These are phyloP conservation scores for Drosophila demipolita DNA, from an alignment of 2,888 invertebrate species.

Conservation along the genomic window DNA sequence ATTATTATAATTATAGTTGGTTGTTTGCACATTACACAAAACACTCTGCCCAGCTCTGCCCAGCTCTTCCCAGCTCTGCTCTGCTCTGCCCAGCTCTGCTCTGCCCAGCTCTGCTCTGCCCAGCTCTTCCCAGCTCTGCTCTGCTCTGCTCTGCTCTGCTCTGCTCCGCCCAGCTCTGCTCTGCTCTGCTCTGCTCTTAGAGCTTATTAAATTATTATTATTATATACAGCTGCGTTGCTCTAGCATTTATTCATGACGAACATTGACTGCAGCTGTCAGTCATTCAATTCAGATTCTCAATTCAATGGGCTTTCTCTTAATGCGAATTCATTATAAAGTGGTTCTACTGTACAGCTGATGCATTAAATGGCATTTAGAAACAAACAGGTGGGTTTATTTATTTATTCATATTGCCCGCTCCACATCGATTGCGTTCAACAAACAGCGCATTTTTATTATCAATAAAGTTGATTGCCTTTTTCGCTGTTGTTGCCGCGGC, in stretches of 20 bases:
- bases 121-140: accelerated
- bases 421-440: constrained; percentile 13
- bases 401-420: background rate
- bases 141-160: too few species aligned
- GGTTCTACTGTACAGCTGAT: background rate
- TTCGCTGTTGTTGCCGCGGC: background rate
- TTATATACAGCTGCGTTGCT: too few species aligned
- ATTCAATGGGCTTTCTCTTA: background rate
- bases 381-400: background rate
- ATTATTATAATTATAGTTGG: background rate
- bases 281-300: background rate
- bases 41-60: background rate
- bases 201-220: too few species aligned
- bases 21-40: background rate
- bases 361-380: background rate
- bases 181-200: too few species aligned
- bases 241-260: too few species aligned
- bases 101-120: accelerated
- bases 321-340: background rate
- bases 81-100: too few species aligned
- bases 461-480: constrained; percentile 17
- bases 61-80: accelerated
- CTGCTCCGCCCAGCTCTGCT: too few species aligned
- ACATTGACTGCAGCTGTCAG: background rate
- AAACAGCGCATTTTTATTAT: constrained; percentile 32